Evolutionary conservation across 2,888 invertebrate genomes (phyloP).

Genomic region (Amphipoea lucens): DNA sequence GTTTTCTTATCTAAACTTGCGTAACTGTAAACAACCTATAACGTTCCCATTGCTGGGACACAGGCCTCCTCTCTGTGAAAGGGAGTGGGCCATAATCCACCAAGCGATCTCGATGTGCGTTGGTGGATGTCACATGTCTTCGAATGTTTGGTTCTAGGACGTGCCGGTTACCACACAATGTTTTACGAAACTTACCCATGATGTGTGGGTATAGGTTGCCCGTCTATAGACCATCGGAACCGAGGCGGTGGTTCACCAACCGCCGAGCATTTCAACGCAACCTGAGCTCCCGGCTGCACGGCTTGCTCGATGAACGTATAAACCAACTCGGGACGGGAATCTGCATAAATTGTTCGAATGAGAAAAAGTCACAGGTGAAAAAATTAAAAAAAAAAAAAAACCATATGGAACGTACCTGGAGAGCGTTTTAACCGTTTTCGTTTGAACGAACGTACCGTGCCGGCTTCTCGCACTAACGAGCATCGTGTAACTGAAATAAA

Average conservation of each 20-base stretch:
- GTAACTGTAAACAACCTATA: neutral
- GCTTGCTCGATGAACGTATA: slow-evolving; percentile 95
- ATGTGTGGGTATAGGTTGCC: slow-evolving; percentile 85
- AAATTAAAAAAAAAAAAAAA: slow-evolving; percentile 51
- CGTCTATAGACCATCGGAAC: slow-evolving; percentile 86
- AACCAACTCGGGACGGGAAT: slow-evolving; percentile 94
- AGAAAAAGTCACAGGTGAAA: slow-evolving; percentile 51
- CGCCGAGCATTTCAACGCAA: slow-evolving; percentile 96
- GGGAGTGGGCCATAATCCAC: too few species aligned
- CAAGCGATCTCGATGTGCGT: neutral
- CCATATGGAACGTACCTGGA: slow-evolving; percentile 75
- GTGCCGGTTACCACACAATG: neutral
- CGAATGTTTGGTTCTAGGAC: neutral
- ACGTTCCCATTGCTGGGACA: neutral
- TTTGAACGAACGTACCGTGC: slow-evolving; percentile 78
- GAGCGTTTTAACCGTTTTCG: slow-evolving; percentile 85
- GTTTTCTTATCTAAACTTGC: slow-evolving; percentile 6
- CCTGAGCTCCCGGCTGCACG: slow-evolving; percentile 92
- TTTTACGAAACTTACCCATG: slow-evolving; percentile 78
- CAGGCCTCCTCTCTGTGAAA: neutral
- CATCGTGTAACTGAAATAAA: slow-evolving; percentile 83
- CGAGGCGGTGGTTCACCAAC: slow-evolving; percentile 96
- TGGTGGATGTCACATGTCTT: neutral
- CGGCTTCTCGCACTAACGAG: slow-evolving; percentile 82
- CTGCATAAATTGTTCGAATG: slow-evolving; percentile 83